phyloP scores from a whole-genome alignment of 2,113 vertebrate species.

The Poeciliopsis retropinna region DNA sequence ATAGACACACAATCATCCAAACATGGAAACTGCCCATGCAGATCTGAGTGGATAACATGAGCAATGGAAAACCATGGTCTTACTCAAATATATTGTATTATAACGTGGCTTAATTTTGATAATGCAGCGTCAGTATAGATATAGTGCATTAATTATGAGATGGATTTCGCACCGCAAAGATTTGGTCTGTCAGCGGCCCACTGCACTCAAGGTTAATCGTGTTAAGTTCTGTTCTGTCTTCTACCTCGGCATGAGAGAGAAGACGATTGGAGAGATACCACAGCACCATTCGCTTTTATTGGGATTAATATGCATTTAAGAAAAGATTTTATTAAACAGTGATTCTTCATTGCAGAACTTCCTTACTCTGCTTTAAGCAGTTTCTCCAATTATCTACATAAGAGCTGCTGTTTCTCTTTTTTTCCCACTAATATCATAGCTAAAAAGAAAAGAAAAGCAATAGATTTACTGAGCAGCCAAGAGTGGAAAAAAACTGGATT shows the following conservation, averaged over 20 bases:
- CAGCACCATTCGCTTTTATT: conserved; percentile 46
- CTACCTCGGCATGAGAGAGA: conserved; percentile 24
- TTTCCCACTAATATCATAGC: conserved; percentile 43
- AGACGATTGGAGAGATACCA: conserved; percentile 19
- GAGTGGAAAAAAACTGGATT: conserved; percentile 27
- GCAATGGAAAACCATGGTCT: conserved; percentile 1
- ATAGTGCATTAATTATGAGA: conserved; percentile 14
- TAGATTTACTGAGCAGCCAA: conserved; percentile 41
- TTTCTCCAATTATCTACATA: conserved; percentile 30
- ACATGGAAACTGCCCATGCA: not conserved
- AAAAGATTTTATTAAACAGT: conserved; percentile 55
- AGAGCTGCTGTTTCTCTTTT: conserved; percentile 29
- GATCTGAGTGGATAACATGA: conserved; percentile 8
- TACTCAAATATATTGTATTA: conserved; percentile 17
- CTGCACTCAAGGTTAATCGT: conserved; percentile 60
- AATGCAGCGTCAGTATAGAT: not conserved
- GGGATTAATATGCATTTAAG: conserved; percentile 57
- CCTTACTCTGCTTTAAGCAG: conserved; percentile 36
- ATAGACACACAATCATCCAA: conserved; percentile 4
- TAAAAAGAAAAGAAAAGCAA: conserved; percentile 49
- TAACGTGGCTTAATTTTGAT: conserved; percentile 14
- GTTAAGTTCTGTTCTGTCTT: conserved; percentile 38
- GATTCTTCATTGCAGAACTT: conserved; percentile 35
- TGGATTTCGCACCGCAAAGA: conserved; percentile 53
- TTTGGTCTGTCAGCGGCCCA: conserved; percentile 20